A percentile compares a stretch with the other conserved stretches of the same genome.
Evolutionary conservation across 2,888 invertebrate genomes (phyloP).

Genomic region (Drosophila eohydei): DNA sequence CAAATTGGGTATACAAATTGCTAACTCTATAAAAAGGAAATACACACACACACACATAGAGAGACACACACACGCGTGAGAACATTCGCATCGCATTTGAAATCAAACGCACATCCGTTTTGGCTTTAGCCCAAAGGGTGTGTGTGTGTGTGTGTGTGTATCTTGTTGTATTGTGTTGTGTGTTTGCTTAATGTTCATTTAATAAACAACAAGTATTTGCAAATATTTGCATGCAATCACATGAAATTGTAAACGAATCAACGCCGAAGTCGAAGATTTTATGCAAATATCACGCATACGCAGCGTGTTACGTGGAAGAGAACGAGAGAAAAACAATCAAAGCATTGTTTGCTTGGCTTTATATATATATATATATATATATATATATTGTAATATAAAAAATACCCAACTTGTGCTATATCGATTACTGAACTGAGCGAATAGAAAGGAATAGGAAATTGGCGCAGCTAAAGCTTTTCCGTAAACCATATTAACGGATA

Average conservation of each 20-base stretch:
- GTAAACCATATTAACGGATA: not conserved
- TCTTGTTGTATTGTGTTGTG: not conserved
- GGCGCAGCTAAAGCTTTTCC: not conserved
- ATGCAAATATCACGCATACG: conserved; percentile 55
- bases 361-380: not conserved
- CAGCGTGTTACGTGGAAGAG: conserved; percentile 16
- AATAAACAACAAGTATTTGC: conserved; percentile 49
- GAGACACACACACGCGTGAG: not conserved
- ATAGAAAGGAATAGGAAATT: no score
- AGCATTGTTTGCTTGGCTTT: not conserved
- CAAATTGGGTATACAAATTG: conserved; percentile 19
- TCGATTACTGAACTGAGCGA: not conserved
- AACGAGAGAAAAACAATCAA: no score
- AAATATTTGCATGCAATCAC: conserved; percentile 47
- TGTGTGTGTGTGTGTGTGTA: not conserved
- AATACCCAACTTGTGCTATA: not conserved
- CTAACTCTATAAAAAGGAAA: not conserved
- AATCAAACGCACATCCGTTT: conserved; percentile 58
- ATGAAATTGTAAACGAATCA: conserved; percentile 21
- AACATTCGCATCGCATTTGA: conserved; percentile 3
- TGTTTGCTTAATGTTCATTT: conserved; percentile 37
- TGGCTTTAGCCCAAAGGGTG: conserved; percentile 36
- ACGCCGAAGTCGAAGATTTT: conserved; percentile 4
- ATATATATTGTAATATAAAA: not conserved
- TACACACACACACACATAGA: not conserved